These are phyloP conservation scores for western clawed frog (Xenopus tropicalis) DNA, from an alignment of 2,113 vertebrate genomes.

Conservation along the genomic window DNA sequence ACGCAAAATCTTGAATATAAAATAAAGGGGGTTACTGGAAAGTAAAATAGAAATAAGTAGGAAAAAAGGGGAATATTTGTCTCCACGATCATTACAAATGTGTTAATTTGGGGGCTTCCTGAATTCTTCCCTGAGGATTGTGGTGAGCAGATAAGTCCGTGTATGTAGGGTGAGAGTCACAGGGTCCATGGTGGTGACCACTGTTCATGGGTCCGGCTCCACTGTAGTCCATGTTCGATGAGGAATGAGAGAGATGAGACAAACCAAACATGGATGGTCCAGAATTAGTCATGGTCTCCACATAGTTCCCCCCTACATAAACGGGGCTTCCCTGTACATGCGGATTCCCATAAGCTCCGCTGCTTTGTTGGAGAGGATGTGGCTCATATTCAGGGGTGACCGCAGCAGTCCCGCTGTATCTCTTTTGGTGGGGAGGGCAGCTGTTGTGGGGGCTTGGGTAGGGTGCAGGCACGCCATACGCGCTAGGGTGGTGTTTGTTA, in stretches of 20 bases:
- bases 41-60: conserved; percentile 61
- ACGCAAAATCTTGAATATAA: conserved; percentile 65
- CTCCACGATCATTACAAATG: conserved; percentile 91
- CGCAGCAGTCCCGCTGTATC: conserved; percentile 80
- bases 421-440: conserved; percentile 89
- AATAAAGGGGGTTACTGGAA: conserved; percentile 49
- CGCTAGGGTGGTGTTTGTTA: conserved; percentile 87
- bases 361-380: conserved; percentile 88
- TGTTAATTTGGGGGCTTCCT: conserved; percentile 97
- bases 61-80: conserved; percentile 52
- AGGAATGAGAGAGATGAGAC: conserved; percentile 86
- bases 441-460: conserved; percentile 82
- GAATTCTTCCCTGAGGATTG: conserved; percentile 99
- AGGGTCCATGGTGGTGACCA: conserved; percentile 89
- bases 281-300: conserved; percentile 85
- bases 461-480: conserved; percentile 84
- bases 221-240: conserved; percentile 89
- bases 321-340: conserved; percentile 96
- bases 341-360: conserved; percentile 84
- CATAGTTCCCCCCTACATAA: conserved; percentile 91
- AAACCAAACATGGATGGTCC: conserved; percentile 91
- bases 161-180: conserved; percentile 89
- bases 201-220: conserved; percentile 86
- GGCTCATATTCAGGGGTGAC: conserved; percentile 89
- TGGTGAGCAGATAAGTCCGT: conserved; percentile 96